Base-by-base conservation (phyloP, 1,140 invertebrate genomes). In the Dysdera silvatica region DNA sequence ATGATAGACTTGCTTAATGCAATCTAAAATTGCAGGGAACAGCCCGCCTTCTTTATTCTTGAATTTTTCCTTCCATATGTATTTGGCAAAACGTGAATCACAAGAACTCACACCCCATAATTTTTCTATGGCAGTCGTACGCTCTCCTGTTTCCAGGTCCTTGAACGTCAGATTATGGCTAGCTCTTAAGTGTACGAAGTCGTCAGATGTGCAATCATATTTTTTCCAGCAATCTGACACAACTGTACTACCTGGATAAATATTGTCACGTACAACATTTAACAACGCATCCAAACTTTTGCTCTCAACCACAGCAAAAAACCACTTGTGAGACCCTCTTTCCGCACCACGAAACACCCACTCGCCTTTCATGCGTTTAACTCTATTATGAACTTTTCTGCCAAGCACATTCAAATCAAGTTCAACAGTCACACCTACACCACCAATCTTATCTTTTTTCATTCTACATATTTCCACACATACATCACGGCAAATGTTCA, bases 401-500 rank as follows among this genome's bases (percentile, higher is more conserved):
- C 61, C 68, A 28, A 69, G 37, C 43, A 56, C 60, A 2, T 51
- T 20, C 45, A 67, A 65, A 28, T 69, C 67, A 5, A 68, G 53
- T 28, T 66, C 59, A 14, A 63, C 59, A 12, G 55, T 24, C 7
- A 28, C 20, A 6, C 61, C 51, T 29, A 14, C 16, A 14, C 64
- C 63, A 7, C 59, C 63, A 37, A 67, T 60, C 31, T 47, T 57
- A 28, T 29, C 33, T 28, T 24, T n/a, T 18, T 61, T 47, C 41
- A 18, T 20, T 29, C 29, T 40, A 29, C 26, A 18, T 48, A 41
- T 18, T 40, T 55, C 23, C n/a, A 37, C 33, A 40, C 33, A 26
- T 23, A 24, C 33, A 40, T 55, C 53, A 32, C 32, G 26, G 32
- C 53, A 55, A 55, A 55, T 40, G 32, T 55, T 55, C 32, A 40